These are phyloP conservation scores for Lindbergichthys nudifrons DNA, from an alignment of 2,797 vertebrate species.

Conservation along the genomic window DNA sequence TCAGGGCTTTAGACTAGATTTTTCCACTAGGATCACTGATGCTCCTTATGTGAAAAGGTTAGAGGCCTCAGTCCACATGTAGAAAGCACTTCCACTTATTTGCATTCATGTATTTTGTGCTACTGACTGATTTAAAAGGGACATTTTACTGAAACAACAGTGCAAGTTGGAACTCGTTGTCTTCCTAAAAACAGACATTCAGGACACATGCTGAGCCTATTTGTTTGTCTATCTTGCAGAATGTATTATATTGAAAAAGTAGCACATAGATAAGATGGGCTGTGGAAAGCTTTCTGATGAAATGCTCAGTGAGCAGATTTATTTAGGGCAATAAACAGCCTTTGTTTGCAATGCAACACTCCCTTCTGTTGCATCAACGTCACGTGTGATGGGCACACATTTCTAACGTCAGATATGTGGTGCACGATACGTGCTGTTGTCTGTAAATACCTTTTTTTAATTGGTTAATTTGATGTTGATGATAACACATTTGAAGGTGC, in stretches of 20 bases:
- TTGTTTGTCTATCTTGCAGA: neutral
- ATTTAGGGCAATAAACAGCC: slow-evolving; percentile 50
- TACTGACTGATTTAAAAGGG: neutral
- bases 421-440: neutral
- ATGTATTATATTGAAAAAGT: slow-evolving; percentile 24
- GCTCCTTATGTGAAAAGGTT: slow-evolving; percentile 7
- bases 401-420: neutral
- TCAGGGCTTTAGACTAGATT: slow-evolving; percentile 18
- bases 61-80: neutral
- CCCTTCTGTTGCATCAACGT: slow-evolving; percentile 43
- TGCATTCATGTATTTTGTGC: no score
- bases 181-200: slow-evolving; percentile 8
- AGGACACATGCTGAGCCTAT: slow-evolving; percentile 25
- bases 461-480: slow-evolving; percentile 36
- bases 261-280: slow-evolving; percentile 15
- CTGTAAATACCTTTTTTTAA: slow-evolving; percentile 44
- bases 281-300: slow-evolving; percentile 28
- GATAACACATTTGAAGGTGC: slow-evolving; percentile 12
- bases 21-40: slow-evolving; percentile 11
- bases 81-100: neutral
- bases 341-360: slow-evolving; percentile 53
- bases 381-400: slow-evolving; percentile 37
- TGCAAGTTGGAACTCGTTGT: neutral
- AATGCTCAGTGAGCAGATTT: slow-evolving; percentile 57
- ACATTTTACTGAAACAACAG: slow-evolving; percentile 1